These are phyloP conservation scores for Drosophila equinoxialis DNA, from an alignment of 1,140 invertebrate genomes.

Conservation along the genomic window DNA sequence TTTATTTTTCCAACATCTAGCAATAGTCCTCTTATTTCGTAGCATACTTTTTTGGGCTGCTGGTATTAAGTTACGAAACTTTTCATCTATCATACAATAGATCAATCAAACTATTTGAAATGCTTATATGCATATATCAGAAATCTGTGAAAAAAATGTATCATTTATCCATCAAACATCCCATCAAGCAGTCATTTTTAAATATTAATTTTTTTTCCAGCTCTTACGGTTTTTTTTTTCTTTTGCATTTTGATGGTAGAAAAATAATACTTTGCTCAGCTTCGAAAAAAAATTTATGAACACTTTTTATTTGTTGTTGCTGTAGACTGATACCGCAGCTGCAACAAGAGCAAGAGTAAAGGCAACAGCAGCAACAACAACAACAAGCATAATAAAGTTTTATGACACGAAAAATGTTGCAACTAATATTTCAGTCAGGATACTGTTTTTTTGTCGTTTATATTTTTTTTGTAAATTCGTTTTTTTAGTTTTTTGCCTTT, in stretches of 20 bases:
- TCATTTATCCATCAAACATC: constrained; percentile 37
- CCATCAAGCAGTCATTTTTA: constrained; percentile 37
- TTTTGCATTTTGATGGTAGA: constrained; percentile 10
- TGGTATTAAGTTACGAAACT: background rate
- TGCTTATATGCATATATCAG: background rate
- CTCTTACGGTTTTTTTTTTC: background rate
- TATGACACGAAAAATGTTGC: constrained; percentile 78
- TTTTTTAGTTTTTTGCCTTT: background rate
- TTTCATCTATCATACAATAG: background rate
- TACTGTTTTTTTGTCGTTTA: constrained; percentile 41
- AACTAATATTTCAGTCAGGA: constrained; percentile 69
- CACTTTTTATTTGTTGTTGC: constrained; percentile 27
- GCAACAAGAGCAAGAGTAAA: constrained; percentile 25
- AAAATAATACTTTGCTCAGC: constrained; percentile 27
- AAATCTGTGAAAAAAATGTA: background rate
- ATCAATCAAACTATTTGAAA: background rate
- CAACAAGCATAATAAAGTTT: constrained; percentile 62
- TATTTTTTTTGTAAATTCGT: background rate
- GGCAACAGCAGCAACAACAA: constrained; percentile 28
- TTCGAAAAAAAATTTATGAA: constrained; percentile 30
- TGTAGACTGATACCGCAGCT: constrained; percentile 27
- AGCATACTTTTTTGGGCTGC: background rate
- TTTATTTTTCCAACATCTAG: too few relatives aligned
- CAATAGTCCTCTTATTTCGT: background rate
- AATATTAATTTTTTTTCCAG: constrained; percentile 23